Evolutionary conservation across 2,113 vertebrate genomes (phyloP), one percentile per base, ranked within the genome.

Genomic region (Glaucidium brasilianum): DNA sequence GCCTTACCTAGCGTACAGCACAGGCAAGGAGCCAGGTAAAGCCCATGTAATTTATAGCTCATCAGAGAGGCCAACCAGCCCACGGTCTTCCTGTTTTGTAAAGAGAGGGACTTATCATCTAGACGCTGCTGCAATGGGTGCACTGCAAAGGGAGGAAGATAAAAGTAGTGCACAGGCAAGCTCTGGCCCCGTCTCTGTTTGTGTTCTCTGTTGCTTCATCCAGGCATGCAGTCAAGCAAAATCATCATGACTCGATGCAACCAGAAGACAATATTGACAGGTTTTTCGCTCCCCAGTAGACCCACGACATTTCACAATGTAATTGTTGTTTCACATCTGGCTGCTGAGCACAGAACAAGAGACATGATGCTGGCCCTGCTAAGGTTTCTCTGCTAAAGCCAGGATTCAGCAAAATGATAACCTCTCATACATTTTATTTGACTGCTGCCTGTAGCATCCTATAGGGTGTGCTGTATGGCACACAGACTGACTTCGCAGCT

Each of bases 11-110:
- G 77, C 0, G 2, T 35, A 34, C 32, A 15, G 85, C 0, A 0
- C 59, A 17, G 92, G 82, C 88, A 63, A 85, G 59, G 37, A 90
- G 96, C 63, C 92, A 86, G 83, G 88, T 71, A 90, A 73, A 92
- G 85, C 86, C 92, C 41, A 3, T 84, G 74, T 91, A 91, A 95
- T 96, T 94, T 92, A 92, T 50, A 87, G 88, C 88, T 95, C 85
- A 52, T 93, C 96, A 75, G 37, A 85, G 77, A 90, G 86, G 85
- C 45, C 52, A 76, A 41, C 47, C 92, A 93, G 90, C 94, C 92
- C 94, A 92, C 74, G 1, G 58, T 43, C 88, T 94, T 94, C 95
- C 95, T 97, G 91, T 90, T 93, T 92, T 76, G 83, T 85, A 91
- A 90, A 37, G 86, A 84, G 80, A 69, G 1, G 11, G 63, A 87